These are phyloP conservation scores for Pollenia labialis DNA, from an alignment of 2,888 invertebrate species.

Conservation along the genomic window DNA sequence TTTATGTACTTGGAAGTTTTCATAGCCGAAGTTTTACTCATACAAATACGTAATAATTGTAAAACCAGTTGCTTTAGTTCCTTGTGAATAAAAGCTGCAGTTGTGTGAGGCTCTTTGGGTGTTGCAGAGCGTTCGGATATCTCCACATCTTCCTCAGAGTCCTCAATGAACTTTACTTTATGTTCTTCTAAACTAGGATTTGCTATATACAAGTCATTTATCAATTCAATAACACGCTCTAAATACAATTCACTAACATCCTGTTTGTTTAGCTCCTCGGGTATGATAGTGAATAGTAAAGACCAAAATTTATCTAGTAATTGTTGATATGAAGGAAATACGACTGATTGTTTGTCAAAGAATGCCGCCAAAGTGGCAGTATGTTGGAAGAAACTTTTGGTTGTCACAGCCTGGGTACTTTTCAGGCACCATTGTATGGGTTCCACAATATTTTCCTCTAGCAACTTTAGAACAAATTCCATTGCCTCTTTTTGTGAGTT, in stretches of 20 bases:
- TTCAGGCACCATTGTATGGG: conserved; percentile 85
- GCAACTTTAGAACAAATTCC: conserved; percentile 74
- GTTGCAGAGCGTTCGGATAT: conserved; percentile 15
- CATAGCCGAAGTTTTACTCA: conserved; percentile 85
- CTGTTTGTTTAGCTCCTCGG: conserved; percentile 74
- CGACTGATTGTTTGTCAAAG: conserved; percentile 85
- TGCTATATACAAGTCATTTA: conserved; percentile 79
- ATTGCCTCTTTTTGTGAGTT: conserved; percentile 48
- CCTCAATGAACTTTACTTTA: conserved; percentile 86
- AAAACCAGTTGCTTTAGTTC: conserved; percentile 80
- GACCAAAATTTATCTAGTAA: conserved; percentile 80
- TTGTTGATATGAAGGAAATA: conserved; percentile 77
- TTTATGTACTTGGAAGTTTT: conserved; percentile 85
- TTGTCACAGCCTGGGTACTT: conserved; percentile 80
- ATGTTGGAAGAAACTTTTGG: conserved; percentile 85
- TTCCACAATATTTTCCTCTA: conserved; percentile 80
- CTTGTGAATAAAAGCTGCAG: conserved; percentile 78
- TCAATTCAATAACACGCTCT: conserved; percentile 84
- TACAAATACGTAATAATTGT: conserved; percentile 84
- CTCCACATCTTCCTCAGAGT: background rate
- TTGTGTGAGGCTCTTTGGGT: conserved; percentile 59
- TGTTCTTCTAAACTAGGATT: conserved; percentile 84
- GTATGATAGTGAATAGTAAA: conserved; percentile 77
- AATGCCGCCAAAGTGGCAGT: conserved; percentile 85
- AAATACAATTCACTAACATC: conserved; percentile 77